These are phyloP conservation scores for Emberiza fucata DNA, from an alignment of 2,113 vertebrate genomes.

Conservation along the genomic window DNA sequence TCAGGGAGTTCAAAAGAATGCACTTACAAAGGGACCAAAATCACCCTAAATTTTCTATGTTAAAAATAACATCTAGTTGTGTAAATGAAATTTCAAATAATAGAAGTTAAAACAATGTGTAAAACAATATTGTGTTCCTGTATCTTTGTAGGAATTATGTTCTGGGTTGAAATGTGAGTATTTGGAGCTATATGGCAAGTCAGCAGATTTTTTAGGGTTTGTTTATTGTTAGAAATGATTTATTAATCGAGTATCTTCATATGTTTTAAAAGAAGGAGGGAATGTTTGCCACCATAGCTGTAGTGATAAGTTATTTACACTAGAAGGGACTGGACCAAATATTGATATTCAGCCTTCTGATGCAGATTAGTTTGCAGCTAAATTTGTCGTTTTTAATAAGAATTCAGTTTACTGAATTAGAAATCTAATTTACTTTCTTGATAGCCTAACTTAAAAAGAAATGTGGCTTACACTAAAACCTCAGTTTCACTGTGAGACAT, in stretches of 20 bases:
- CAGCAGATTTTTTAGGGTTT: neutral
- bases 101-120: neutral
- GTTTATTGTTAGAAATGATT: neutral
- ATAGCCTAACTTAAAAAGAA: neutral
- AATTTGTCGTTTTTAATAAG: neutral
- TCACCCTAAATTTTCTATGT: neutral
- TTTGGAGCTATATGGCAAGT: neutral
- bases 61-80: neutral
- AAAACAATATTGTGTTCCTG: neutral
- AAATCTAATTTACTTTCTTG: neutral
- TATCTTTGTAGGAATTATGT: neutral
- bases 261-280: neutral
- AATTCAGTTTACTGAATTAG: neutral
- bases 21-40: conserved; percentile 56
- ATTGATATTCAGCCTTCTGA: neutral
- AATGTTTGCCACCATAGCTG: neutral
- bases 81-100: neutral
- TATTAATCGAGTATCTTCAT: neutral
- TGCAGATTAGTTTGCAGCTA: neutral
- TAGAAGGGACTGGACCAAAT: conserved; percentile 22
- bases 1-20: conserved; percentile 57
- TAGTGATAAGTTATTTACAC: neutral
- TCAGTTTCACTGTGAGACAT: neutral
- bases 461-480: neutral
- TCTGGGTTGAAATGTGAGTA: neutral